Conservation (phyloP, 2,797 vertebrate genomes). For the Sebastes alutus region DNA sequence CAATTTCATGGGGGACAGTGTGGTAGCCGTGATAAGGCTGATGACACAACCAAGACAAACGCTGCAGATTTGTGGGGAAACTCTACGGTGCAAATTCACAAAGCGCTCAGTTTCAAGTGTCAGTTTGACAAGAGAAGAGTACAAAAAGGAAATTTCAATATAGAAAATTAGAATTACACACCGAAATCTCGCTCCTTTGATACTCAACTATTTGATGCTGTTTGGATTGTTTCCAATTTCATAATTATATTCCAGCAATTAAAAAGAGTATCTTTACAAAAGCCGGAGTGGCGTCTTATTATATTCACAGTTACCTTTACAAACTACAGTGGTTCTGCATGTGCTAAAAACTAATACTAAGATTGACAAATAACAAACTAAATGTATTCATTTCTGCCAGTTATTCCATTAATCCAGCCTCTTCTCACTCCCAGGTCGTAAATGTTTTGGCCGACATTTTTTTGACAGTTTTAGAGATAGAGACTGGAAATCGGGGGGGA, state of each 20-base stretch:
- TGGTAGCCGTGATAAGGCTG: constrained; percentile 68
- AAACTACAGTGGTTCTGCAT: constrained; percentile 15
- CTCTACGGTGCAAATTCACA: constrained; percentile 32
- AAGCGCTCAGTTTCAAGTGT: constrained; percentile 40
- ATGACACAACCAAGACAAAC: constrained; percentile 64
- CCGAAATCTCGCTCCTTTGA: constrained; percentile 48
- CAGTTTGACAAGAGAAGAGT: constrained; percentile 39
- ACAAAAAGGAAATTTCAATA: constrained; percentile 41
- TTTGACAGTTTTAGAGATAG: background rate
- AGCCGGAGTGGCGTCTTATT: constrained; percentile 17
- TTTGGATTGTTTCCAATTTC: constrained; percentile 72
- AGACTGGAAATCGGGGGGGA: background rate
- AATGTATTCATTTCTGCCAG: background rate
- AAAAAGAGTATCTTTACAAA: constrained; percentile 42
- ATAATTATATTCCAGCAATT: constrained; percentile 59
- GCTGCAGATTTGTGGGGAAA: constrained; percentile 47
- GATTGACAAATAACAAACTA: background rate
- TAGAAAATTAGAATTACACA: constrained; percentile 72
- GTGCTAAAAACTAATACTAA: background rate
- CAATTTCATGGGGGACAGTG: constrained; percentile 72
- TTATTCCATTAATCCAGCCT: background rate
- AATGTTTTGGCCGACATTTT: background rate
- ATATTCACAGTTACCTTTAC: constrained; percentile 5
- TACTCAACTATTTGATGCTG: constrained; percentile 55
- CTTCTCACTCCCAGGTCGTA: too few species aligned